phyloP scores from a whole-genome alignment of 2,797 vertebrate species.

The Ptychadena robeensis region DNA sequence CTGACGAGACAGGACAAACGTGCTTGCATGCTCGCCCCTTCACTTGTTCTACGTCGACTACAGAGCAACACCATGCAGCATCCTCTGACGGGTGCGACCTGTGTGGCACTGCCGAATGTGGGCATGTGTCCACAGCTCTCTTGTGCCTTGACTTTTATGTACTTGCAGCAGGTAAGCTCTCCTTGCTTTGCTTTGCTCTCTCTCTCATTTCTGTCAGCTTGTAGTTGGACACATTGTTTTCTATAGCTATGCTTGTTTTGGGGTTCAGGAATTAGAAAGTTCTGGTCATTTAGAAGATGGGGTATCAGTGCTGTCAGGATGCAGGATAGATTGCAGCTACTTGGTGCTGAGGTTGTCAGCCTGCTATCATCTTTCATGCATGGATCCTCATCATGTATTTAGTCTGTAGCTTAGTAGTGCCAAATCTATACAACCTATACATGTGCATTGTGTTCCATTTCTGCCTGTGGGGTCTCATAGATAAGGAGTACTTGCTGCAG shows the following conservation, averaged over 20 bases:
- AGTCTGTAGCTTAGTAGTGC: neutral
- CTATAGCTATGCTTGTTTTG: conserved; percentile 53
- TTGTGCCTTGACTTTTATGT: conserved; percentile 97
- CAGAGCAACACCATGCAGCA: conserved; percentile 89
- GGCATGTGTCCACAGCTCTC: conserved; percentile 95
- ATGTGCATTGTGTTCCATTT: neutral
- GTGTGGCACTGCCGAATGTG: conserved; percentile 92
- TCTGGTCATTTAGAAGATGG: conserved; percentile 27
- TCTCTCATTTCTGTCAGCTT: conserved; percentile 36
- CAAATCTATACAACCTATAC: conserved; percentile 11
- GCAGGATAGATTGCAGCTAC: conserved; percentile 12
- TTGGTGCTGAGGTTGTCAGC: conserved; percentile 6
- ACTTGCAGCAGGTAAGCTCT: conserved; percentile 93
- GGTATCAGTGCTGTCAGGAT: neutral
- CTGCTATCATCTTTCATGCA: neutral
- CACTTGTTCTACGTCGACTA: conserved; percentile 79
- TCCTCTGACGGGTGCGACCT: conserved; percentile 91
- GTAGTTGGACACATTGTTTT: conserved; percentile 62
- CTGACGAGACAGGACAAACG: conserved; percentile 74
- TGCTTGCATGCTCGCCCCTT: conserved; percentile 78
- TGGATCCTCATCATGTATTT: conserved; percentile 17
- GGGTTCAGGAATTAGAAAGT: neutral
- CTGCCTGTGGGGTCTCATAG: conserved; percentile 16
- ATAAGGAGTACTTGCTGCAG: conserved; percentile 27
- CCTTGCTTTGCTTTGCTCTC: conserved; percentile 46